Base-by-base conservation (phyloP, 2,888 invertebrate species). In the Drosophila melanosoma region DNA sequence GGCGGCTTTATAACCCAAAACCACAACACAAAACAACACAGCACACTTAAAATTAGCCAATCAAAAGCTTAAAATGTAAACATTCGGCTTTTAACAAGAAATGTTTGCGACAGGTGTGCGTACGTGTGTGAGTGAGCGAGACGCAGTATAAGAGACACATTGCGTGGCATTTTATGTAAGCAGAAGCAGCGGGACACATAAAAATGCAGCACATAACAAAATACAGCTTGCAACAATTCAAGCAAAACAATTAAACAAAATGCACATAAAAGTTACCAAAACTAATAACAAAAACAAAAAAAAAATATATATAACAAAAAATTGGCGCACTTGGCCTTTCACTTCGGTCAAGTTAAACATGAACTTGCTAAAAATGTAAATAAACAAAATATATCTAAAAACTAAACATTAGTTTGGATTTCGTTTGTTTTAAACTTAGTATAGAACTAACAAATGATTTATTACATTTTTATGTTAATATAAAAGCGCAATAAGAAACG, bases 151-250 rank as follows among this genome's bases (percentile, higher is more conserved):
- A 45, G n/a, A 59, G 49, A 36, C 57, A 45, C n/a, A 56, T 54
- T 59, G 54, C 63, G 63, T 52, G 60, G 71, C 71, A 59, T 52
- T 84, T 83, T 83, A 83, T 79, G 76, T 87, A 83, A 83, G 74
- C 73, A 29, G 29, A 42, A 45, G 15, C 38, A 17, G 38, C 63
- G 53, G 74, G 68, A 59, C 81, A 58, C 49, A 71, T 63, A 42
- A 54, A 87, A 86, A 83, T 70, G 72, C 78, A 58, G 72, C 78
- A 71, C 72, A 85, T 73, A 76, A 74, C 81, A 70, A 79, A 87
- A 66, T 38, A 68, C 48, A 64, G 71, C 63, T 69, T 71, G 67
- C 79, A 72, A 51, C 78, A 70, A 70, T 66, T 70, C 63, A 36
- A 52, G 48, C 58, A 53, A 72, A 76, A 58, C 80, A 82, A 86